These are phyloP conservation scores for Nycticorax nycticorax DNA, from an alignment of 2,113 vertebrate genomes.

Conservation along the genomic window DNA sequence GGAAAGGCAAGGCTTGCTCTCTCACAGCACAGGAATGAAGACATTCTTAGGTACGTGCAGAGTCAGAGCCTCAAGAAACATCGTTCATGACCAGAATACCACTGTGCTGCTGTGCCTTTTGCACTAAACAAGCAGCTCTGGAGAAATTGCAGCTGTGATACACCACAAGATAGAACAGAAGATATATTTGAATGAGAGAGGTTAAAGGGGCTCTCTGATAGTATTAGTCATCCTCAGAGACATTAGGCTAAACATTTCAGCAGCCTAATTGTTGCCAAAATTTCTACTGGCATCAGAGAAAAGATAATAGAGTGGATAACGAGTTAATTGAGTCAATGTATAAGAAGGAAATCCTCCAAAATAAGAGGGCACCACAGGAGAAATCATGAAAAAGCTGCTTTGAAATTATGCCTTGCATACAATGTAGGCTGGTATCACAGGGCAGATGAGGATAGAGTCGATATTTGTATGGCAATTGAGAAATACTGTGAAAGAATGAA, in stretches of 20 bases:
- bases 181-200: neutral
- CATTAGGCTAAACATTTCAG: neutral
- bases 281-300: neutral
- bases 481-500: neutral
- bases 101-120: neutral
- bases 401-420: neutral
- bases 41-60: rapidly evolving
- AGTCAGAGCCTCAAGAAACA: neutral
- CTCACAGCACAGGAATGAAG: neutral
- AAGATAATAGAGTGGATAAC: neutral
- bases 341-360: neutral
- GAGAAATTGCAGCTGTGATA: neutral
- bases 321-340: neutral
- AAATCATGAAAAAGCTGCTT: neutral
- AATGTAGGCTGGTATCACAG: neutral
- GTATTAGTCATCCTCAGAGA: neutral
- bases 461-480: neutral
- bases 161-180: neutral
- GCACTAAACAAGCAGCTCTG: neutral
- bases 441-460: neutral
- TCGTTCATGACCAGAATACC: rapidly evolving
- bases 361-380: neutral
- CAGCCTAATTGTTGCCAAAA: neutral
- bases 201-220: neutral
- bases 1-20: neutral